Evolutionary conservation across 1,140 invertebrate genomes (phyloP), one percentile per base, ranked within the genome.

Genomic region (Drosophila elegans): DNA sequence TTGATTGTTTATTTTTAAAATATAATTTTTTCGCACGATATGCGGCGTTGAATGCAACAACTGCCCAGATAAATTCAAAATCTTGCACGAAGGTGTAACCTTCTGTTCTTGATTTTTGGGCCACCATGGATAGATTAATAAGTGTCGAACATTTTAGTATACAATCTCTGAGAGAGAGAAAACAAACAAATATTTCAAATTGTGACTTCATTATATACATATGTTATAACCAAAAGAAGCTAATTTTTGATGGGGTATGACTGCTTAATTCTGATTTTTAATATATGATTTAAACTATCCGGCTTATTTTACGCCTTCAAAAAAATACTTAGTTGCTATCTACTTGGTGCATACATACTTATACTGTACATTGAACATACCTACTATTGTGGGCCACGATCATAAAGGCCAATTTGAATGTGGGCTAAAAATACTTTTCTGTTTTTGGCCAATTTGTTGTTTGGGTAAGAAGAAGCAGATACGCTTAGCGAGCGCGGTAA

Each of bases 1-100:
- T 81, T 75, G 69, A 83, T 86, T 86, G 83, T 86, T 86, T 86
- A 88, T 86, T 86, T 88, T 83, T 86, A 86, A 86, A 83, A 83
- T 83, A 76, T 69, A 76, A 68, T 55, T 73, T 86, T 86, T 83
- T 86, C 68, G 71, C 79, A 83, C 84, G 72, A 83, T 88, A 76
- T 81, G 49, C 62, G 41, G 16, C 59, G 57, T 38, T 45, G 45
- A 74, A 66, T 59, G 42, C 34, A 51, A 42, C n/a, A 48, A 64
- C 45, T 41, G 64, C 53, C 41, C 32, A 34, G 49, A 12, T 10
- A 11, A 44, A 32, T 49, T 27, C 39, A 41, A 73, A 39, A 36
- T n/a, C 38, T 11, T 29, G 21, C 21, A 9, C 5, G 25, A 32
- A 62, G 59, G 59, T 56, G 48, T 9, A 60, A 55, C 32, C 9